Percentiles rank a stretch among this genome's conserved stretches.
Conservation (phyloP, 2,797 vertebrate genomes). For the Setipinna tenuifilis region DNA sequence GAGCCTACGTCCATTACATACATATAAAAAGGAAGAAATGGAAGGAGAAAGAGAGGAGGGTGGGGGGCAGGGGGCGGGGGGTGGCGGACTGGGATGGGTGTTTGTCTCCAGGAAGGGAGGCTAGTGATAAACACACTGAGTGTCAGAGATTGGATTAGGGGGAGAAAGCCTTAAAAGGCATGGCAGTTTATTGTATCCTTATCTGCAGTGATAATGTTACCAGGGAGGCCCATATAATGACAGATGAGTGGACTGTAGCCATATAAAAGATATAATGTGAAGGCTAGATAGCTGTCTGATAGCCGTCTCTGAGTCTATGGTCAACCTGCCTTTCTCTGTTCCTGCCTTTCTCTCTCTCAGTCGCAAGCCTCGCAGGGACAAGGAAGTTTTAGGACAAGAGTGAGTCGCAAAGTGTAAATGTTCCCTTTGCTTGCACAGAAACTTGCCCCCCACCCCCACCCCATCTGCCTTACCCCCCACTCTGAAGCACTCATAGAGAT, state of each 20-base stretch:
- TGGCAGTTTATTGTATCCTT: conserved; percentile 75
- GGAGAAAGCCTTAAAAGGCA: conserved; percentile 74
- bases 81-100: not conserved
- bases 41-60: conserved; percentile 57
- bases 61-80: conserved; percentile 46
- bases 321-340: conserved; percentile 42
- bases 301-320: conserved; percentile 56
- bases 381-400: not conserved
- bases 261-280: conserved; percentile 60
- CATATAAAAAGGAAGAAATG: conserved; percentile 52
- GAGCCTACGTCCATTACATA: conserved; percentile 66
- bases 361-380: not conserved
- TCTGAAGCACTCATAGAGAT: not conserved
- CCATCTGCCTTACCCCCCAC: not conserved
- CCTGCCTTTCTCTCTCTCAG: not conserved
- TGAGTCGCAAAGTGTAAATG: not conserved
- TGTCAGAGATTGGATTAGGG: conserved; percentile 78
- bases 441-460: not conserved
- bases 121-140: conserved; percentile 73
- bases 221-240: conserved; percentile 70
- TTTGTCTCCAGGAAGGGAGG: conserved; percentile 35
- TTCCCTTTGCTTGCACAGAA: not conserved
- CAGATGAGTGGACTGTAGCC: conserved; percentile 62
- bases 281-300: conserved; percentile 57
- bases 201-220: conserved; percentile 79